Base-by-base conservation (phyloP, 2,113 vertebrate genomes). In the Manacus vitellinus region DNA sequence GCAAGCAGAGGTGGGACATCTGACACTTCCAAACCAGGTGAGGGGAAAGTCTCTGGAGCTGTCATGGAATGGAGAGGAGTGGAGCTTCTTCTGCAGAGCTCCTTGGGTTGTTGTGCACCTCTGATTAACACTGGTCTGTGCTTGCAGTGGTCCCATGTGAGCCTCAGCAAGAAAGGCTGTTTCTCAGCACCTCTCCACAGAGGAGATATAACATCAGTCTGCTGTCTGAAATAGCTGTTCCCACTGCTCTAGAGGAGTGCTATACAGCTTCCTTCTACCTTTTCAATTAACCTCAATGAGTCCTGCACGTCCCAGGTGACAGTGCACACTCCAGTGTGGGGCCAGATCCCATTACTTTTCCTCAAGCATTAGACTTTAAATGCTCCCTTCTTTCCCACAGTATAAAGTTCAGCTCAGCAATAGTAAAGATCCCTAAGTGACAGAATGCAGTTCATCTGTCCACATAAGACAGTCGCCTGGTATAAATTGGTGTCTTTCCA, bases 1-100 rank as follows among this genome's bases (percentile, higher is more conserved):
- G 10, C 0, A 3, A n/a, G 49, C 2, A 2, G n/a, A 70, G 22
- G 21, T 31, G 81, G 30, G 35, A 18, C 3, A 0, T 13, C 39
- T 37, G 33, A 22, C 61, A 18, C n/a, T 31, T 79, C 30, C 28
- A 21, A 22, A 61, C 1, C 0, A 46, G 20, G 54, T 0, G 39
- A 77, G 27, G 23, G 11, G 71, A 66, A 47, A 54, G 2, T 6
- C 46, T 72, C 30, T 2, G 8, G 56, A 76, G 25, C 11, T 58
- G 70, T 2, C 1, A 0, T 2, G 20, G 44, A 51, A 9, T 4
- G 10, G 20, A 37, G 25, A 39, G 43, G 25, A 23, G 3, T 7
- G 0, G 4, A 31, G 8, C 4, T 67, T 9, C 13, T 18, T 17
- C 63, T 71, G 41, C 54, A 12, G 17, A 76, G 9, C 83, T 76